Evolutionary conservation across 2,888 invertebrate species (phyloP).

Genomic region (Auanema freiburgensis): DNA sequence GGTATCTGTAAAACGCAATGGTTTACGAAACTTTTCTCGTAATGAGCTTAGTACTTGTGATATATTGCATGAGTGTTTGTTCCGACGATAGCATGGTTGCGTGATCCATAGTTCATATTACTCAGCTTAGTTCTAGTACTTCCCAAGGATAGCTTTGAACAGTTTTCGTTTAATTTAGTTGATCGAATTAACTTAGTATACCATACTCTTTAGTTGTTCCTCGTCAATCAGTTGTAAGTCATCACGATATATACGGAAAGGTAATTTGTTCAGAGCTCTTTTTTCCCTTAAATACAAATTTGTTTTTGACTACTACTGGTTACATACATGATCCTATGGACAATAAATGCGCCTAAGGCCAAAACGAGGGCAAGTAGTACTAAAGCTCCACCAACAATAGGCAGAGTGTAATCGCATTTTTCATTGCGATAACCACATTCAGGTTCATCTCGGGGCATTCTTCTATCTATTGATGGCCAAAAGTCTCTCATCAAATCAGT

Average conservation of each 20-base stretch:
- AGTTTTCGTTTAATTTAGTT: background rate
- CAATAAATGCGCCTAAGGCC: slow-evolving; percentile 36
- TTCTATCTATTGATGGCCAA: slow-evolving; percentile 45
- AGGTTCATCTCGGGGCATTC: slow-evolving; percentile 57
- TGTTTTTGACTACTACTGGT: no score
- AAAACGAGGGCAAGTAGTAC: slow-evolving; percentile 42
- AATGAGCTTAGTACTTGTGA: slow-evolving; percentile 29
- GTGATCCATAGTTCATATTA: slow-evolving; percentile 43
- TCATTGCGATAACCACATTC: slow-evolving; percentile 53
- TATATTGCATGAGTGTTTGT: slow-evolving; percentile 49
- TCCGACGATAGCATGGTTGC: slow-evolving; percentile 61
- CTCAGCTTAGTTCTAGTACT: slow-evolving; percentile 49
- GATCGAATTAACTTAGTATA: slow-evolving; percentile 1
- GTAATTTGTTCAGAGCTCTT: slow-evolving; percentile 39
- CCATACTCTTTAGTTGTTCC: slow-evolving; percentile 49
- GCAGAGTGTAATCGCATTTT: slow-evolving; percentile 48
- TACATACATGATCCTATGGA: slow-evolving; percentile 31
- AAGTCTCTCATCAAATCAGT: slow-evolving; percentile 49
- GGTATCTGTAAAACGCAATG: slow-evolving; percentile 19
- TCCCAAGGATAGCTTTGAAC: slow-evolving; percentile 39
- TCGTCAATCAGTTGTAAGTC: slow-evolving; percentile 48
- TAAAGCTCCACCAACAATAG: slow-evolving; percentile 42
- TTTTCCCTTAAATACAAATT: slow-evolving; percentile 32
- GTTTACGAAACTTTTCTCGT: background rate
- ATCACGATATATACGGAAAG: slow-evolving; percentile 48